Evolutionary conservation across 2,113 vertebrate genomes (phyloP).

Genomic region (Corvus hawaiiensis): DNA sequence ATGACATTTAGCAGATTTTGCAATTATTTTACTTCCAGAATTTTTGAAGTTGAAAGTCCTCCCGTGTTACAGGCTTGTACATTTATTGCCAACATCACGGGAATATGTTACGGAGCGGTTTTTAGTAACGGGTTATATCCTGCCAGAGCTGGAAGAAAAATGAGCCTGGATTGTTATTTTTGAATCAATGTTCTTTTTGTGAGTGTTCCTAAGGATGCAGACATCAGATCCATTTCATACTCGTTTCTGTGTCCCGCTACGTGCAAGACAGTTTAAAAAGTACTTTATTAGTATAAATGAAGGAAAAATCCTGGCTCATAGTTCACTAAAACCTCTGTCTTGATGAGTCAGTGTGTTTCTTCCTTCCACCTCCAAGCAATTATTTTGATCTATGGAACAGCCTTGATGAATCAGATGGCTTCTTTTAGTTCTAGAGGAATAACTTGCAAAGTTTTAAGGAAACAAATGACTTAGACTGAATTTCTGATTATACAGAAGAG

Average conservation of each 20-base stretch:
- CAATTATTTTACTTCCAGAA: not conserved
- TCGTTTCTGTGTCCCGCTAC: not conserved
- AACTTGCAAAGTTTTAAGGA: conserved; percentile 3
- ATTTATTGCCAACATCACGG: not conserved
- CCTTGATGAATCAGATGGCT: conserved; percentile 24
- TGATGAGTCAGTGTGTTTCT: conserved; percentile 45
- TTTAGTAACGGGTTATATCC: not conserved
- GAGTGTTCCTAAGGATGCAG: not conserved
- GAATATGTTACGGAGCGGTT: not conserved
- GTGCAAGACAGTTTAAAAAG: not conserved
- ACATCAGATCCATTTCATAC: conserved; percentile 3
- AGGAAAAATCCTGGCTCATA: conserved; percentile 28
- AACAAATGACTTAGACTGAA: not conserved
- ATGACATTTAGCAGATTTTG: not conserved
- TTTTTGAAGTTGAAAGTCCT: not conserved
- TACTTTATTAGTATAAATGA: conserved; percentile 11
- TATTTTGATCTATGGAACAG: conserved; percentile 28
- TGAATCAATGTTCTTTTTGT: not conserved
- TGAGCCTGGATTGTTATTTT: not conserved
- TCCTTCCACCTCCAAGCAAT: conserved; percentile 49
- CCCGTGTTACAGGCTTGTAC: no score
- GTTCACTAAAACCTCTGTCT: not conserved
- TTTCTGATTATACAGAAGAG: not conserved
- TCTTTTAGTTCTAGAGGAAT: not conserved
- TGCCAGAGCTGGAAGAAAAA: not conserved